Evolutionary conservation across 1,140 invertebrate genomes (phyloP).

Genomic region (Calosoma granatense): DNA sequence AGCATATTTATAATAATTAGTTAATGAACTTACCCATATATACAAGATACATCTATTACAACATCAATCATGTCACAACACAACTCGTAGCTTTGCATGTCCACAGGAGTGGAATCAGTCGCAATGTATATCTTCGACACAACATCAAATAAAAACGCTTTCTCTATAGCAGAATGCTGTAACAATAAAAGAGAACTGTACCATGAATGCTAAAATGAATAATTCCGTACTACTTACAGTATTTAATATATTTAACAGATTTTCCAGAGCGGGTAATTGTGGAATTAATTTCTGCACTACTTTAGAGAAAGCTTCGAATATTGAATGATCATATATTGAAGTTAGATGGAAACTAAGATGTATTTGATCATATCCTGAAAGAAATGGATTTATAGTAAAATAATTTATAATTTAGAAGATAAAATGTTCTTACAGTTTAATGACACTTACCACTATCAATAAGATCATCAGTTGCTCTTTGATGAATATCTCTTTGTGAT

Average conservation of each 20-base stretch:
- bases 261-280: constrained; percentile 93
- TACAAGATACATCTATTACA: constrained; percentile 96
- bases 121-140: constrained; percentile 99
- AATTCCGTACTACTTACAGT: constrained; percentile 75
- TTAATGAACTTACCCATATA: constrained; percentile 74
- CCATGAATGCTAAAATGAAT: constrained; percentile 12
- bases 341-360: constrained; percentile 94
- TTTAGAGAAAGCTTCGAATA: constrained; percentile 99
- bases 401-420: constrained; percentile 12
- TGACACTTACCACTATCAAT: constrained; percentile 61
- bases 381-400: constrained; percentile 22
- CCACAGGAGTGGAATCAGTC: constrained; percentile 97
- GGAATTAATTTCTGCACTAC: constrained; percentile 99
- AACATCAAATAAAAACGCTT: constrained; percentile 97
- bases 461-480: constrained; percentile 90
- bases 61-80: constrained; percentile 99
- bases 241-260: constrained; percentile 98
- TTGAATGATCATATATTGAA: constrained; percentile 99
- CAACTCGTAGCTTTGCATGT: constrained; percentile 99
- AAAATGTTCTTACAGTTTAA: background rate
- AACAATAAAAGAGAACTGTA: constrained; percentile 26
- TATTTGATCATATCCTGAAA: constrained; percentile 65
- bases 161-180: constrained; percentile 95
- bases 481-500: constrained; percentile 95
- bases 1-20: constrained; percentile 2